A percentile compares a stretch with the other conserved stretches of the same genome.
phyloP scores from a whole-genome alignment of 2,888 invertebrate species.

The Cynaeus angustus region DNA sequence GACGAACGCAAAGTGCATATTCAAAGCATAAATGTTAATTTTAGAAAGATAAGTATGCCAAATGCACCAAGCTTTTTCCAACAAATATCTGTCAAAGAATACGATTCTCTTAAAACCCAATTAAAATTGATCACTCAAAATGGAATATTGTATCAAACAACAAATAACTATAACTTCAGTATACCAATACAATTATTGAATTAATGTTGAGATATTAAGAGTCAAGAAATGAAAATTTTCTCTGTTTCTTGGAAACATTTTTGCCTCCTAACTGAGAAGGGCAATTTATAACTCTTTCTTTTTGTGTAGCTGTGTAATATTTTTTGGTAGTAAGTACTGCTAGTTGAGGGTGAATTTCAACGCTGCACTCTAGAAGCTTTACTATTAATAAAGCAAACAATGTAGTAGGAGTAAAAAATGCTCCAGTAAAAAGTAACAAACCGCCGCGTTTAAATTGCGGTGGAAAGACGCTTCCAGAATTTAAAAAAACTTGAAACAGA shows the following conservation, averaged over 20 bases:
- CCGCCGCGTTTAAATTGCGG: constrained; percentile 40
- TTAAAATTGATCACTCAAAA: no score
- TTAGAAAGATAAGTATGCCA: no score
- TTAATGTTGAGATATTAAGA: no score
- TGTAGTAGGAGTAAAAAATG: constrained; percentile 38
- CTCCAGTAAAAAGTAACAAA: constrained; percentile 38
- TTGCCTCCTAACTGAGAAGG: neutral
- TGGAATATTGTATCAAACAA: no score
- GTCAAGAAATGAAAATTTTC: neutral
- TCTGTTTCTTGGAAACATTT: neutral
- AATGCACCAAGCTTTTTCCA: no score
- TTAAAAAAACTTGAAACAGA: constrained; percentile 35
- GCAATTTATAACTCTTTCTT: constrained; percentile 22
- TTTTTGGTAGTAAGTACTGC: constrained; percentile 12
- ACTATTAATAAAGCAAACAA: constrained; percentile 48
- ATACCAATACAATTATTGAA: no score
- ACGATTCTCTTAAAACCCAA: no score
- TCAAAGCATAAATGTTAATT: no score
- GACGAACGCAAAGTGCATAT: no score
- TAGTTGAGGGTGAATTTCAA: constrained; percentile 27
- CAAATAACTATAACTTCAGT: no score
- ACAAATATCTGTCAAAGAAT: no score
- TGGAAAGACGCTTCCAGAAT: constrained; percentile 25
- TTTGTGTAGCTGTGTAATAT: constrained; percentile 10
- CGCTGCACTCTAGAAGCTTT: constrained; percentile 36